These are phyloP conservation scores for Kryptolebias ocellatus DNA, from an alignment of 2,797 vertebrate genomes.

Conservation along the genomic window DNA sequence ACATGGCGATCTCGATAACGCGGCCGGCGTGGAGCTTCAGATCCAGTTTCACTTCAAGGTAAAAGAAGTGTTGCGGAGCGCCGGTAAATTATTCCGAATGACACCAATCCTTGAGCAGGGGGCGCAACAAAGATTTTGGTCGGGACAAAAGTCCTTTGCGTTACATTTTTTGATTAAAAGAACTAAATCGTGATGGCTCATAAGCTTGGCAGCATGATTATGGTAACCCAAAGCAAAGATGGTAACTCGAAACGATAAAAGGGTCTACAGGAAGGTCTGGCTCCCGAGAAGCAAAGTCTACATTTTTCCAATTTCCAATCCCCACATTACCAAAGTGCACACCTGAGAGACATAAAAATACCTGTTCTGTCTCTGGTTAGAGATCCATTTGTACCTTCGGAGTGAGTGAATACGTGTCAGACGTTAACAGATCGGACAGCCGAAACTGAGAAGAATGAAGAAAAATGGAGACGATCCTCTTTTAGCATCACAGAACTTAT, in stretches of 20 bases:
- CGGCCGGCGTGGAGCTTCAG: constrained; percentile 25
- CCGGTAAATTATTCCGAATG: not conserved
- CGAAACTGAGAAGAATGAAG: constrained; percentile 20
- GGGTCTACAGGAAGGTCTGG: not conserved
- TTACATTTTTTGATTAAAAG: no score
- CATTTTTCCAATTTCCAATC: not conserved
- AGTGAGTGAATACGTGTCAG: not conserved
- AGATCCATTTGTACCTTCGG: constrained; percentile 39
- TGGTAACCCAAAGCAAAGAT: no score
- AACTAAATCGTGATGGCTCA: no score
- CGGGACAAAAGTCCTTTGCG: no score
- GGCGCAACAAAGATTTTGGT: not conserved
- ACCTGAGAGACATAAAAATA: constrained; percentile 5
- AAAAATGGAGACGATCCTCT: constrained; percentile 16
- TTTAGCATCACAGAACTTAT: constrained; percentile 20
- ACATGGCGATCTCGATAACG: constrained; percentile 6
- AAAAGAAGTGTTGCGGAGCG: constrained; percentile 12
- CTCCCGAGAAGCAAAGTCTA: not conserved
- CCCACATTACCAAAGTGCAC: constrained; percentile 8
- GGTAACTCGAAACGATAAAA: no score
- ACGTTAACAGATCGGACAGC: not conserved
- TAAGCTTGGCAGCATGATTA: no score
- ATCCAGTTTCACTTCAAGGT: constrained; percentile 25
- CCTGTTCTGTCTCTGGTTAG: constrained; percentile 13
- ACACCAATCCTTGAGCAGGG: not conserved